Evolutionary conservation across 1,140 invertebrate species (phyloP).

Genomic region (Ceratina japonica): DNA sequence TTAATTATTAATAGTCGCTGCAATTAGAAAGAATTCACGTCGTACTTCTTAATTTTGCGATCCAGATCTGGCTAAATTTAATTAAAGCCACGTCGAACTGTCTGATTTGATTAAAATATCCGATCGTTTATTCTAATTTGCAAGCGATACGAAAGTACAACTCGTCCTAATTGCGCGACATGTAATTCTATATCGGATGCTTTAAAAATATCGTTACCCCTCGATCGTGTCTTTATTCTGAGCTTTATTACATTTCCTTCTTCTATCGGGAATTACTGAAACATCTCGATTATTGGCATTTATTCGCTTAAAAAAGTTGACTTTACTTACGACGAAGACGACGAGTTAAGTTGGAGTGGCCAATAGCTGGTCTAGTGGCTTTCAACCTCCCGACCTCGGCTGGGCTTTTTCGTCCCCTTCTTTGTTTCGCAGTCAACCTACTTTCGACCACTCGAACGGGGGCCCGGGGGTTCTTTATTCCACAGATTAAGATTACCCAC

Average conservation of each 20-base stretch:
- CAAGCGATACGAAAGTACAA: too few relatives aligned
- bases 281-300: neutral
- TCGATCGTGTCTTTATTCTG: too few relatives aligned
- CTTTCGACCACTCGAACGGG: constrained; percentile 27
- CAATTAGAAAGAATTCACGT: neutral
- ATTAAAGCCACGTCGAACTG: too few relatives aligned
- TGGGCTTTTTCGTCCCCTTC: constrained; percentile 37
- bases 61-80: too few relatives aligned
- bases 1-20: too few relatives aligned
- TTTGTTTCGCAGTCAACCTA: constrained; percentile 52
- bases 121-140: too few relatives aligned
- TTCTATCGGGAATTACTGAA: neutral
- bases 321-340: constrained; percentile 52
- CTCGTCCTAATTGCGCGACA: too few relatives aligned
- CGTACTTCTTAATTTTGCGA: neutral
- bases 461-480: constrained; percentile 55
- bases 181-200: too few relatives aligned
- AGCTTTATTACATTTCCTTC: too few relatives aligned
- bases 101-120: too few relatives aligned
- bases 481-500: constrained; percentile 73
- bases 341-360: constrained; percentile 52
- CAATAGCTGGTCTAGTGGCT: constrained; percentile 57
- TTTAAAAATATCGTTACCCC: too few relatives aligned
- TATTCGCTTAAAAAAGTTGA: constrained; percentile 32
- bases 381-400: constrained; percentile 7